Evolutionary conservation across 30 jellyfish, hydroid and myxozoan genomes (phyloP).

Genomic region (Rhopilema esculentum): DNA sequence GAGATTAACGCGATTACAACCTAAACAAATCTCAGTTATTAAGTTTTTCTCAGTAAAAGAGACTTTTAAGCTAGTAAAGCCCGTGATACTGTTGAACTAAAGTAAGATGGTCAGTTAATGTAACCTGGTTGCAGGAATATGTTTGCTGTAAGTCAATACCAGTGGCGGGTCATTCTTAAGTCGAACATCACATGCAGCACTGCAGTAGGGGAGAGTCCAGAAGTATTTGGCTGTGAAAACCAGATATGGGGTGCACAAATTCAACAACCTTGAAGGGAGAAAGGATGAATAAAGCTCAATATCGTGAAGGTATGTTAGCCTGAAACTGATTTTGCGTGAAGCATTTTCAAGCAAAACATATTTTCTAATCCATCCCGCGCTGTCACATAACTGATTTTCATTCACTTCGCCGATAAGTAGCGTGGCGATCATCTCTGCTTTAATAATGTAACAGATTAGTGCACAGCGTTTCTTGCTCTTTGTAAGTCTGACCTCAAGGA

Average conservation of each 20-base stretch:
- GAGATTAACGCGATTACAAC: no score
- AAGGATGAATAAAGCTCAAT: not conserved
- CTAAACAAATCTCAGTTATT: no score
- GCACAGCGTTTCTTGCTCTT: not conserved
- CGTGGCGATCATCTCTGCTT: not conserved
- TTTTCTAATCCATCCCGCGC: not conserved
- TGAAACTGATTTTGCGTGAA: not conserved
- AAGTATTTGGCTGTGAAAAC: not conserved
- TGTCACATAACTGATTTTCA: not conserved
- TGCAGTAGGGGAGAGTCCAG: not conserved
- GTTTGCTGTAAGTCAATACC: not conserved
- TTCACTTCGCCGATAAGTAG: not conserved
- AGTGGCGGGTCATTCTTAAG: not conserved
- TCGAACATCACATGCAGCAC: not conserved
- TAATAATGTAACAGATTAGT: not conserved
- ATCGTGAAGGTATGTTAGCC: not conserved
- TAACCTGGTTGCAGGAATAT: not conserved
- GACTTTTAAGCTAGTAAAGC: no score
- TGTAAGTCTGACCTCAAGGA: not conserved
- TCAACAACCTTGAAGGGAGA: not conserved
- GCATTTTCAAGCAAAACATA: not conserved
- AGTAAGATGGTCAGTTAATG: not conserved
- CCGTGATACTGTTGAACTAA: not conserved
- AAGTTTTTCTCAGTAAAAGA: no score
- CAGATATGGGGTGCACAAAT: not conserved